Conservation (phyloP, 2,888 invertebrate species). For the Drosophila stalkeri region DNA sequence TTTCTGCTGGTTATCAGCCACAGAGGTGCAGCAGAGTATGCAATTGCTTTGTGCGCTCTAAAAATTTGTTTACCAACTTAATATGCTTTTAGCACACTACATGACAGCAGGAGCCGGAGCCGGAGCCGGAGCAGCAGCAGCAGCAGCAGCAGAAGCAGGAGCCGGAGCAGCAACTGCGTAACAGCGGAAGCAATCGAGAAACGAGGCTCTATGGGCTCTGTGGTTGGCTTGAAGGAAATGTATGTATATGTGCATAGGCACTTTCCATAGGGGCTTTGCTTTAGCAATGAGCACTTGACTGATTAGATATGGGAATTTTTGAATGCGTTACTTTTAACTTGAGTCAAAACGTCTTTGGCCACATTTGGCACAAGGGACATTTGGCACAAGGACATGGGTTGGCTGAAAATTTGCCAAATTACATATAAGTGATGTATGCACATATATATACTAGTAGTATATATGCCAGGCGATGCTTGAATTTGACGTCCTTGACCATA, state of each 20-base stretch:
- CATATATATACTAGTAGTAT: no score
- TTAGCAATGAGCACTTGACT: conserved; percentile 31
- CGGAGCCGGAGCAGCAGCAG: not conserved
- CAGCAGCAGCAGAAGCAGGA: not conserved
- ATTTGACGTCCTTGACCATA: not conserved
- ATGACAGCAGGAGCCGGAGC: not conserved
- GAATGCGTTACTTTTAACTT: conserved; percentile 2
- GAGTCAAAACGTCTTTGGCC: conserved; percentile 7
- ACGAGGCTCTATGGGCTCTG: not conserved
- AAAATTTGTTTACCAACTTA: conserved; percentile 14
- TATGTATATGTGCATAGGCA: not conserved
- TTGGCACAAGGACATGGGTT: no score
- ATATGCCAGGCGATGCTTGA: not conserved
- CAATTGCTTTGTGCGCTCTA: conserved; percentile 1
- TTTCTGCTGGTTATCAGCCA: not conserved
- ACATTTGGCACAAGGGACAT: conserved; percentile 8
- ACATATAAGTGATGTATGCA: not conserved
- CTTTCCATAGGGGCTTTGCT: not conserved
- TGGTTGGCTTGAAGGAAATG: not conserved
- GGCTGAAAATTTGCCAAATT: not conserved
- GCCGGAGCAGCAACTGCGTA: not conserved
- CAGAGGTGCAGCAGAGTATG: conserved; percentile 5
- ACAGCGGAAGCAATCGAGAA: not conserved
- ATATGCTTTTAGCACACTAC: conserved; percentile 15
- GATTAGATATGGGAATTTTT: conserved; percentile 46